A percentile compares a stretch with the other conserved stretches of the same genome.
Conservation (phyloP, 2,888 invertebrate species). For the Dicroscelio sp. region DNA sequence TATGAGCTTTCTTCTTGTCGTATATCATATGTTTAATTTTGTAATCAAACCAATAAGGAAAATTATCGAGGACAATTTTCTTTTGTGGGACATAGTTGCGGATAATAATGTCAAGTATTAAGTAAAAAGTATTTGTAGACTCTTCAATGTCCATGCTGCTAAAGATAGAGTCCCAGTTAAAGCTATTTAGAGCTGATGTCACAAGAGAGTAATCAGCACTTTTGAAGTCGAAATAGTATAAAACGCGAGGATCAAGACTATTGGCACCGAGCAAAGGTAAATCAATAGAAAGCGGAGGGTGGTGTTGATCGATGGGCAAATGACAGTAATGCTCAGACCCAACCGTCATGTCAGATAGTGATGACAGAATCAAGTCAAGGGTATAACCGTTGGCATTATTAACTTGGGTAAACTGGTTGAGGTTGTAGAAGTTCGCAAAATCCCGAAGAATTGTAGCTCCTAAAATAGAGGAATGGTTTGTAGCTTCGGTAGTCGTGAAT, state of each 20-base stretch:
- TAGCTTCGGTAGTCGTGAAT: neutral
- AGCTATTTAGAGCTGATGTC: neutral
- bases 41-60: neutral
- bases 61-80: neutral
- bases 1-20: neutral
- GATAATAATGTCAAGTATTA: too few relatives aligned
- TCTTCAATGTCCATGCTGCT: neutral
- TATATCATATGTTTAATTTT: neutral
- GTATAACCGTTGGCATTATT: neutral
- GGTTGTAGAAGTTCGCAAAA: conserved; percentile 2
- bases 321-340: neutral
- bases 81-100: neutral
- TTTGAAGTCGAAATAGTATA: neutral
- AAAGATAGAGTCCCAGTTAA: neutral
- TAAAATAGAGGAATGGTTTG: neutral
- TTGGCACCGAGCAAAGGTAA: neutral
- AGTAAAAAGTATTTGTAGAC: too few relatives aligned
- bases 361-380: neutral
- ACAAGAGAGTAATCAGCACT: neutral
- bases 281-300: neutral
- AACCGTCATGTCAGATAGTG: neutral
- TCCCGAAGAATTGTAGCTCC: neutral
- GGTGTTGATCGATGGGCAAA: neutral
- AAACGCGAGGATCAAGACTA: neutral
- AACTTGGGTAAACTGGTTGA: neutral